Base-by-base conservation (phyloP, 1,140 invertebrate species). In the Schlechtendalia chinensis region DNA sequence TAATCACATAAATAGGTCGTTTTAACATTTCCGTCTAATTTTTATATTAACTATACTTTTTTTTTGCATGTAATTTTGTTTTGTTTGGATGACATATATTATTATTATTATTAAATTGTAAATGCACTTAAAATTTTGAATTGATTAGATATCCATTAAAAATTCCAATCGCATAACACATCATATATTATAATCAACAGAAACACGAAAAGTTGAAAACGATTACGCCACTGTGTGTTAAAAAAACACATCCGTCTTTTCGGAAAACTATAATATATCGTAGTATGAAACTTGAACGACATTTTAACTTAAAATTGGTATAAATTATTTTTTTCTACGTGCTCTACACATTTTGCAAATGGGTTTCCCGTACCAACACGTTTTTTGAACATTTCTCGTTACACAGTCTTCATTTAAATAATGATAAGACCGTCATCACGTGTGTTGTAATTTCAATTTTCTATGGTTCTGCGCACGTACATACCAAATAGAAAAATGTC, bases 251-350 rank as follows among this genome's bases (percentile, higher is more conserved):
- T 56, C 19, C 1, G 4, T 45, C 2, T 39, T 65, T 45, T 39
- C 5, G 10, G 19, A 67, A n/a, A 39, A n/a, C 12, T 24, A 24
- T 47, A 67, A 67, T 22, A 39, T 47, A 67, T 67, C n/a, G 63
- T n/a, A 45, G 39, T 39, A 39, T 11, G n/a, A 67, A 45, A 22
- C n/a, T 0, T 11, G 39, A 67, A 67, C 39, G 63, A 67, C 32
- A 22, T 67, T 67, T 67, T 45, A 32, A 67, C 19, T 45, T 45
- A 45, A 39, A 45, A 67, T 67, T 22, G 63, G n/a, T 45, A 67
- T 22, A 45, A 67, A 67, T 67, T 67, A 67, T 67, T 67, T 45
- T 45, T 67, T 65, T 65, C 10, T 29, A n/a, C 8, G 8, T 8
- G 17, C 6, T 19, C 29, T 39, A 61, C 24, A 59, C 24, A 61